phyloP scores from a whole-genome alignment of 2,888 invertebrate species.

The Metallyticus violacea region DNA sequence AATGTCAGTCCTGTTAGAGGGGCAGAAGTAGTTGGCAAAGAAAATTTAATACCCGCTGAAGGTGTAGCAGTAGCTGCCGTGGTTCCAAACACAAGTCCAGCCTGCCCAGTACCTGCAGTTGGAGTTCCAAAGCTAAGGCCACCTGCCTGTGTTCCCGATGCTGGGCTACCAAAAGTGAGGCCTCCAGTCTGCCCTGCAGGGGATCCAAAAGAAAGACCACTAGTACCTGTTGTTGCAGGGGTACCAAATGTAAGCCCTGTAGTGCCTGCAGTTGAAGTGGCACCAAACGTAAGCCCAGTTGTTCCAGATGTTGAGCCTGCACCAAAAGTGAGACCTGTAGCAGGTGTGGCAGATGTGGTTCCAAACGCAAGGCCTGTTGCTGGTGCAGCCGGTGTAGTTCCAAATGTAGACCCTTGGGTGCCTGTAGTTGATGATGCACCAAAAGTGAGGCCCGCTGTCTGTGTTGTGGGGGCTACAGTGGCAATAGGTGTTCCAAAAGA shows the following conservation, averaged over 20 bases:
- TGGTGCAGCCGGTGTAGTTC: conserved; percentile 27
- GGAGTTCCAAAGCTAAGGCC: conserved; percentile 27
- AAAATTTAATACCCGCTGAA: conserved; percentile 5
- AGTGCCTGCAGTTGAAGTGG: conserved; percentile 29
- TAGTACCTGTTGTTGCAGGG: conserved; percentile 5
- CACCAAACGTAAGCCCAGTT: conserved; percentile 46
- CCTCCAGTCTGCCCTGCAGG: conserved; percentile 4
- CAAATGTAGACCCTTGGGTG: neutral
- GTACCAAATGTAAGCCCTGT: conserved; percentile 16
- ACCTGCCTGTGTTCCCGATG: conserved; percentile 18
- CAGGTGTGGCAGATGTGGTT: neutral
- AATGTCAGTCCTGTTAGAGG: conserved; percentile 39
- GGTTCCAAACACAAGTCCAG: conserved; percentile 27
- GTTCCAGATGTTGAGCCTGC: conserved; percentile 29
- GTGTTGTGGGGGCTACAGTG: neutral
- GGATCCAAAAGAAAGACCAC: conserved; percentile 29
- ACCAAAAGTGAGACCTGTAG: conserved; percentile 8
- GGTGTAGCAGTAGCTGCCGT: conserved; percentile 30
- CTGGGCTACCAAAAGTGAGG: conserved; percentile 25
- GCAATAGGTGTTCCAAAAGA: conserved; percentile 23
- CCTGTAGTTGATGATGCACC: neutral
- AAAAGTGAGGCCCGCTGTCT: neutral
- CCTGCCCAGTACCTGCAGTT: conserved; percentile 2
- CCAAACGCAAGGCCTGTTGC: conserved; percentile 34
- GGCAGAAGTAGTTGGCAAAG: conserved; percentile 20